A percentile compares a stretch with the other conserved stretches of the same genome.
Conservation (phyloP, 2,888 invertebrate species). For the Thalpophila matura region DNA sequence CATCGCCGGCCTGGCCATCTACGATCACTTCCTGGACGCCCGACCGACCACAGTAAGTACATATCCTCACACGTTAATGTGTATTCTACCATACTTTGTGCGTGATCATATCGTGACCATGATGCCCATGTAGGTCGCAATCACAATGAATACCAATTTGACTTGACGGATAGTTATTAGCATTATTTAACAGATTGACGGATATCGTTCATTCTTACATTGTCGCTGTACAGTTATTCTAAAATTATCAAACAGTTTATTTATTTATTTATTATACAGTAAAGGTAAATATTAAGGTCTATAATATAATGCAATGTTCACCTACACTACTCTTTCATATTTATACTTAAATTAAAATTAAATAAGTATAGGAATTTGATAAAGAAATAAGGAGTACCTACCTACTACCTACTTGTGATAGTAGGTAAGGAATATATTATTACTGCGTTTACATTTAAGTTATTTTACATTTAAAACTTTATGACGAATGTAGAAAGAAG, state of each 20-base stretch:
- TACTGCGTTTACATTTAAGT: not conserved
- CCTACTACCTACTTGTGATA: not conserved
- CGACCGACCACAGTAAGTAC: constrained; percentile 89
- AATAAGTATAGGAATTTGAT: not conserved
- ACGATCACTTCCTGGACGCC: constrained; percentile 91
- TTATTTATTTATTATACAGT: too few relatives aligned
- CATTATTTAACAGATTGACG: too few relatives aligned
- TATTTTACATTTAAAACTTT: not conserved
- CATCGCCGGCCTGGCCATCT: constrained; percentile 90
- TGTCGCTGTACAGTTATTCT: not conserved
- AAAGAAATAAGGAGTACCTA: too few relatives aligned
- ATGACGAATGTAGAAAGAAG: constrained; percentile 16
- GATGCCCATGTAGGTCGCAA: constrained; percentile 40
- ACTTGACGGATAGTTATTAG: not conserved
- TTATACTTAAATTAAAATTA: not conserved
- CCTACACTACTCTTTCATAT: not conserved
- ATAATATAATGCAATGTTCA: too few relatives aligned
- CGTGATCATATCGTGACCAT: constrained; percentile 37
- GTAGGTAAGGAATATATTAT: constrained; percentile 1
- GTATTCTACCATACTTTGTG: constrained; percentile 28
- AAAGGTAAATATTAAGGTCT: too few relatives aligned
- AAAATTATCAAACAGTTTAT: constrained; percentile 13
- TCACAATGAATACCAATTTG: constrained; percentile 40
- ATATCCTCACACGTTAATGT: constrained; percentile 30
- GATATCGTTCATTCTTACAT: constrained; percentile 8